Evolutionary conservation across 30 jellyfish, hydroid and myxozoan genomes (phyloP).

Genomic region (Turritopsis dohrnii): DNA sequence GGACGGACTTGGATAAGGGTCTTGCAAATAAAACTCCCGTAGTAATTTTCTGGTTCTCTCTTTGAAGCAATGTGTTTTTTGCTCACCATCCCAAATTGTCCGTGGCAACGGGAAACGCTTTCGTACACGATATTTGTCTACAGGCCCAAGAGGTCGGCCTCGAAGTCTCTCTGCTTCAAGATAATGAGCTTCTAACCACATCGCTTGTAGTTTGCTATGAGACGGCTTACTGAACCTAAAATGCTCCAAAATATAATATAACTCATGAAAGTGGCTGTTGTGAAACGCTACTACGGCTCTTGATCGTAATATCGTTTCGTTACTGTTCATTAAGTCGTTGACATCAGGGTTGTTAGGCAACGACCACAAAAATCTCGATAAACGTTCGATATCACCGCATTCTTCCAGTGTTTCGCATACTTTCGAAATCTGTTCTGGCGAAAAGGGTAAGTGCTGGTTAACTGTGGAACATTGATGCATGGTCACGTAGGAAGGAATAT

Average conservation of each 20-base stretch:
- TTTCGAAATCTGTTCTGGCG: slow-evolving; percentile 78
- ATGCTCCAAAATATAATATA: slow-evolving; percentile 73
- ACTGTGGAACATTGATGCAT: neutral
- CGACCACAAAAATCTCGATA: slow-evolving; percentile 86
- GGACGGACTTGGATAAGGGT: slow-evolving; percentile 91
- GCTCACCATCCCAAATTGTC: slow-evolving; percentile 99
- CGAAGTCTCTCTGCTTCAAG: slow-evolving; percentile 84
- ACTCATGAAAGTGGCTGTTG: slow-evolving; percentile 86
- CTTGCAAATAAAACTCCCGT: slow-evolving; percentile 68
- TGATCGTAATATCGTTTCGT: slow-evolving; percentile 79
- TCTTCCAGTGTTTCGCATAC: slow-evolving; percentile 95
- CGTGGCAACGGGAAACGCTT: slow-evolving; percentile 96
- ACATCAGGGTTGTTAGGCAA: slow-evolving; percentile 77
- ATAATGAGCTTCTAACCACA: slow-evolving; percentile 98
- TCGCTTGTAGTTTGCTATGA: slow-evolving; percentile 79
- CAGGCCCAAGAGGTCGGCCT: slow-evolving; percentile 95
- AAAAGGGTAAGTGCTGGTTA: slow-evolving; percentile 41
- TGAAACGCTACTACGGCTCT: slow-evolving; percentile 81
- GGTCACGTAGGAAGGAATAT: neutral
- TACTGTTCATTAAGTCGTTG: slow-evolving; percentile 52
- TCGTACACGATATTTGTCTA: slow-evolving; percentile 93
- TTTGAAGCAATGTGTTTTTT: slow-evolving; percentile 82
- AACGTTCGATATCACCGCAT: slow-evolving; percentile 91
- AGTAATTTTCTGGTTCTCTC: slow-evolving; percentile 79
- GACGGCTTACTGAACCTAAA: slow-evolving; percentile 70